Conservation (phyloP, 2,113 vertebrate genomes). For the Nibea albiflora region DNA sequence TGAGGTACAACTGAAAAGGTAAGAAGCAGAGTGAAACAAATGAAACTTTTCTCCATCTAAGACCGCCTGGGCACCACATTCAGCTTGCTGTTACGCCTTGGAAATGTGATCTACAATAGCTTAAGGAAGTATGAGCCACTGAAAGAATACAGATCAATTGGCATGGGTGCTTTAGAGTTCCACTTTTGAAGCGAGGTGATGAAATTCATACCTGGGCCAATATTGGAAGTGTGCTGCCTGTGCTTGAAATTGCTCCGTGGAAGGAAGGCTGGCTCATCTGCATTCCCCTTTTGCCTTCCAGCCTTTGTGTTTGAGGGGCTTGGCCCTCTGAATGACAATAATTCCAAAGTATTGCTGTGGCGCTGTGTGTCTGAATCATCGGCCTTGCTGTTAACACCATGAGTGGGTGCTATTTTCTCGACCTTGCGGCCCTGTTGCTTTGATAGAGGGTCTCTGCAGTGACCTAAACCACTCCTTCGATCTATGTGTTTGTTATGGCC, state of each 20-base stretch:
- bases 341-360: conserved; percentile 53
- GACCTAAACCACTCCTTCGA: conserved; percentile 13
- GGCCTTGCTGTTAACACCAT: conserved; percentile 46
- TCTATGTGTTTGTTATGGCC: background rate
- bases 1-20: conserved; percentile 67
- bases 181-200: conserved; percentile 47
- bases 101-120: conserved; percentile 56
- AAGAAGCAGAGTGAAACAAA: conserved; percentile 48
- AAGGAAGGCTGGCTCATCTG: conserved; percentile 67
- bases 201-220: conserved; percentile 77
- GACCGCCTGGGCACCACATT: conserved; percentile 32
- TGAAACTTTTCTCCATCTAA: conserved; percentile 23
- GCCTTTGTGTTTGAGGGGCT: conserved; percentile 62
- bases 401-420: conserved; percentile 40
- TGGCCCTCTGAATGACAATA: conserved; percentile 72
- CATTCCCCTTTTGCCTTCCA: conserved; percentile 71
- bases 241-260: conserved; percentile 60
- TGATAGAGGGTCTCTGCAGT: conserved; percentile 28
- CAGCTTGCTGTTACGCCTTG: conserved; percentile 29
- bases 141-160: conserved; percentile 59
- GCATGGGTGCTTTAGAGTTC: conserved; percentile 44
- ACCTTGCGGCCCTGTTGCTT: conserved; percentile 31
- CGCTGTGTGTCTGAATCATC: conserved; percentile 39
- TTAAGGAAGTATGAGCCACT: conserved; percentile 54
- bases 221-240: conserved; percentile 46